These are phyloP conservation scores for Drosophila teissieri DNA, from an alignment of 1,140 invertebrate genomes.

Conservation along the genomic window DNA sequence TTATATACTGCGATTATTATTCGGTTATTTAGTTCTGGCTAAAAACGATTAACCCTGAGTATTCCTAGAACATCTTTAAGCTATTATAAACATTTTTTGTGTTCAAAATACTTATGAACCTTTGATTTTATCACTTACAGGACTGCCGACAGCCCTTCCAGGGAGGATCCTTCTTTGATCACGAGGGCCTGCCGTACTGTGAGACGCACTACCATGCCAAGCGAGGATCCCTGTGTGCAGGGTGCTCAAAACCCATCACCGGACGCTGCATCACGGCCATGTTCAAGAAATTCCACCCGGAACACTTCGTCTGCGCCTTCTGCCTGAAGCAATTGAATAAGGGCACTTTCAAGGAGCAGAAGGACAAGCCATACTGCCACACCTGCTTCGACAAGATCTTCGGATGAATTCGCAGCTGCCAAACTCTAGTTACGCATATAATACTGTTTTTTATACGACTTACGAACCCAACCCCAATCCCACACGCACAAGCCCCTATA, in stretches of 20 bases:
- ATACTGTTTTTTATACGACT: conserved; percentile 74
- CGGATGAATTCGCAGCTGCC: conserved; percentile 87
- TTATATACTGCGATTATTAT: conserved; percentile 2
- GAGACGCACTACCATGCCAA: conserved; percentile 99
- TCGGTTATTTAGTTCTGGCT: too few relatives aligned
- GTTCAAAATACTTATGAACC: background rate
- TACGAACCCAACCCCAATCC: conserved; percentile 41
- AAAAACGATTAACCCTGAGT: too few relatives aligned
- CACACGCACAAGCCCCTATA: background rate
- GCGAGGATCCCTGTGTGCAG: conserved; percentile 97
- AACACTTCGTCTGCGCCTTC: conserved; percentile 98
- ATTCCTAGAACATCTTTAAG: too few relatives aligned
- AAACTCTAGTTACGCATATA: conserved; percentile 60
- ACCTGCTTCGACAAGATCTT: conserved; percentile 98
- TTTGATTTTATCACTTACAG: conserved; percentile 85
- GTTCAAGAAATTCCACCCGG: conserved; percentile 99
- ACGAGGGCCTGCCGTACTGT: conserved; percentile 98
- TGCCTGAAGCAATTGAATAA: conserved; percentile 99
- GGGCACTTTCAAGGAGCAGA: conserved; percentile 98
- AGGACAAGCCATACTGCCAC: conserved; percentile 99
- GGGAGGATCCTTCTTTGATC: conserved; percentile 97
- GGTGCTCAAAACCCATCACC: conserved; percentile 98
- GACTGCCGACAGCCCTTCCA: conserved; percentile 97
- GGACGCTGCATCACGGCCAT: conserved; percentile 99
- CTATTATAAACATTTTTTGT: too few relatives aligned